phyloP scores from a whole-genome alignment of 2,888 invertebrate species.

The Sarcophaga rosellei region DNA sequence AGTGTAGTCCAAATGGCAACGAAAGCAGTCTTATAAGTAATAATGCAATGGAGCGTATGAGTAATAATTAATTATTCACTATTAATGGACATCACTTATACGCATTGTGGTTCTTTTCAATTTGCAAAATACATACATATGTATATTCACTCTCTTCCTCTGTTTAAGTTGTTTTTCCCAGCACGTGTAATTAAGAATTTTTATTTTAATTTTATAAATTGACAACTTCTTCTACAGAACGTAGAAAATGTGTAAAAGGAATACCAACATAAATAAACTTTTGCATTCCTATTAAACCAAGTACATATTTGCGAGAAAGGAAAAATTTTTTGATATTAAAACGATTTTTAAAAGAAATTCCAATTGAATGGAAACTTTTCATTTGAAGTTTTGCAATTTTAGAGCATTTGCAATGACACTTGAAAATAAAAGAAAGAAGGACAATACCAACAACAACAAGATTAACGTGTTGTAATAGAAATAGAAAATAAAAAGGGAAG shows the following conservation, averaged over 20 bases:
- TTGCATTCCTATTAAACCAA: constrained; percentile 25
- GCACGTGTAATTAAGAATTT: constrained; percentile 16
- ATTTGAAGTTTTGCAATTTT: constrained; percentile 27
- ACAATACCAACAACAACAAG: neutral
- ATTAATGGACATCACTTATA: neutral
- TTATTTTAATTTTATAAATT: constrained; percentile 7
- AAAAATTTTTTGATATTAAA: no score
- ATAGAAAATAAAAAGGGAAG: neutral
- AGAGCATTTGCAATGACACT: constrained; percentile 37
- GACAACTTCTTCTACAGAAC: constrained; percentile 13
- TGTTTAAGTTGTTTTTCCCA: neutral
- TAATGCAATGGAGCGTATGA: neutral
- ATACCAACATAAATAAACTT: constrained; percentile 1
- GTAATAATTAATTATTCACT: constrained; percentile 2
- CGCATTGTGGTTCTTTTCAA: neutral
- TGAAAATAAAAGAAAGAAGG: constrained; percentile 13
- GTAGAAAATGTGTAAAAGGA: neutral
- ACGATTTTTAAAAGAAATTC: constrained; percentile 20
- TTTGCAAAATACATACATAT: neutral
- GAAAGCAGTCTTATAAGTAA: no score
- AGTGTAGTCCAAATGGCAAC: no score
- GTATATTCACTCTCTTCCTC: neutral
- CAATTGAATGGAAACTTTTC: constrained; percentile 27
- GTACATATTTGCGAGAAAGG: neutral
- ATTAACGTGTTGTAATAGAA: neutral